A percentile compares a stretch with the other conserved stretches of the same genome.
Conservation (phyloP, 2,797 vertebrate genomes). For the Chrysocyon brachyurus region DNA sequence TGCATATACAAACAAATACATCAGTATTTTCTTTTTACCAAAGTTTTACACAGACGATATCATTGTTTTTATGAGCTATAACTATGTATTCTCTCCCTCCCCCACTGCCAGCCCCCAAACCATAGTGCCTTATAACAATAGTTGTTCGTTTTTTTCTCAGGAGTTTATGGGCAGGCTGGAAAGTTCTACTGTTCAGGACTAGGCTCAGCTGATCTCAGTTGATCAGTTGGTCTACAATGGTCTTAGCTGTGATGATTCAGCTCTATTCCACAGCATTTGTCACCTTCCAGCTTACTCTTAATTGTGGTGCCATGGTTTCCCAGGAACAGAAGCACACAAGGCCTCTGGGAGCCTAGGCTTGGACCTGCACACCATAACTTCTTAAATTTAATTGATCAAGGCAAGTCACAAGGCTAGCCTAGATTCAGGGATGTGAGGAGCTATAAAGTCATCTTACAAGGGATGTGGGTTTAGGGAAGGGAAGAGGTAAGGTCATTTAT, state of each 20-base stretch:
- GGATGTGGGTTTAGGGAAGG: background rate
- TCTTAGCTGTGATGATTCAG: background rate
- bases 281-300: background rate
- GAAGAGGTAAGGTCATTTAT: background rate
- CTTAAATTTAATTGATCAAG: conserved; percentile 17
- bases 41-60: conserved; percentile 2
- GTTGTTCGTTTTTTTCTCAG: conserved; percentile 13
- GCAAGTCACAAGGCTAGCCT: background rate
- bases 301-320: background rate
- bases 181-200: background rate
- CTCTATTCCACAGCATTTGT: background rate
- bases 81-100: background rate
- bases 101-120: background rate
- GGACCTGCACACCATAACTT: background rate
- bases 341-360: background rate
- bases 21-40: background rate
- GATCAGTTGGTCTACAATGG: conserved; percentile 38
- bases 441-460: background rate
- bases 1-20: background rate
- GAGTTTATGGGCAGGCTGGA: background rate
- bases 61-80: conserved; percentile 41
- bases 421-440: background rate
- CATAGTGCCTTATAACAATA: conserved; percentile 11
- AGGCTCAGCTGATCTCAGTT: background rate
- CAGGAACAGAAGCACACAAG: background rate